Base-by-base conservation (phyloP, 2,113 vertebrate genomes). In the Aldabrachelys gigantea region DNA sequence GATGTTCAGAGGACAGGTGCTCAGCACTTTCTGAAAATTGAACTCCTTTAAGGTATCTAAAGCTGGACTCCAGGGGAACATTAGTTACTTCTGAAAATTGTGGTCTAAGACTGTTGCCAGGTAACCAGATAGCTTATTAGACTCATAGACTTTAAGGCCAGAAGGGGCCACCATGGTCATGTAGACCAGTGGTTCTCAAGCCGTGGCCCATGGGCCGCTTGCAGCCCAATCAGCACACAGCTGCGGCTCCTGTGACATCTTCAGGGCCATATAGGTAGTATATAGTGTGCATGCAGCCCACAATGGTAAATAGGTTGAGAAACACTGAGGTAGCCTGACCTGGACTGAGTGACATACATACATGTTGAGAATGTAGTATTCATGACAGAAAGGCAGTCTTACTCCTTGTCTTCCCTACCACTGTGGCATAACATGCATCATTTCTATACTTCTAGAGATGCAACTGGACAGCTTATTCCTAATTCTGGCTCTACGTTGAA, bases 401-500 rank as follows among this genome's bases (percentile, higher is more conserved):
- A 41, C 85, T 91, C 31, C 79, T 76, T 22, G 8, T n/a, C 75
- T 5, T 27, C 35, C 24, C 85, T 0, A 0, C 54, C 6, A 1
- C 1, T 4, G 27, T 75, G 50, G 0, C 1, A 22, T 59, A 72
- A 2, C 84, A 94, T 90, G 75, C 65, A 1, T n/a, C 0, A 0
- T 41, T 44, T 44, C 44, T 95, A 12, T 92, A 83, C 91, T 89
- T 85, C 3, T 94, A 98, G 97, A 95, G 97, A 97, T 0, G 91
- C 97, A 94, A 31, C 44, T 0, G 88, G 95, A 38, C 94, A 38
- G 78, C 53, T 21, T 21, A 82, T 95, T 85, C 96, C 82, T 0
- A 17, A 83, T 8, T 75, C 95, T 89, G 59, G 29, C 50, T 96
- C 0, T 81, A 76, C 81, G 1, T 44, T 1, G 3, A 76, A 54